Conservation (phyloP, 2,888 invertebrate species). For the Camponotus fellah region DNA sequence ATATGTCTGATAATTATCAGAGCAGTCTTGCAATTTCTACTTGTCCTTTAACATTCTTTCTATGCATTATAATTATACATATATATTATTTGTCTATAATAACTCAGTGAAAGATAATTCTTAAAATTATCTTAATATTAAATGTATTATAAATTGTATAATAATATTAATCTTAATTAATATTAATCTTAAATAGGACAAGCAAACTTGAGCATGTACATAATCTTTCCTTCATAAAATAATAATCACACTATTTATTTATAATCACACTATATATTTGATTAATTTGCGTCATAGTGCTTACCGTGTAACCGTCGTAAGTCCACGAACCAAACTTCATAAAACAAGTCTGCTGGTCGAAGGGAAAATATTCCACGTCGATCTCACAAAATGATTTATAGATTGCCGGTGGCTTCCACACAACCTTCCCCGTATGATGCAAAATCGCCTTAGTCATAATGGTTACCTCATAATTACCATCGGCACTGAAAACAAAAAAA, state of each 20-base stretch:
- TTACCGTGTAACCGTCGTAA: constrained; percentile 97
- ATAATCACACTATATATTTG: neutral
- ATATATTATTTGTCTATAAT: neutral
- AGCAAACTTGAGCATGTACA: neutral
- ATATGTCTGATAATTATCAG: neutral
- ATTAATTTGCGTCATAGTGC: constrained; percentile 70
- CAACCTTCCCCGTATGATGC: constrained; percentile 96
- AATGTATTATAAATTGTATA: no score
- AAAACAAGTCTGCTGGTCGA: constrained; percentile 97
- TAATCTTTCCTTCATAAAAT: neutral
- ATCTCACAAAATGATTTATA: constrained; percentile 99
- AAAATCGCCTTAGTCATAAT: constrained; percentile 99
- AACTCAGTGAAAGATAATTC: neutral
- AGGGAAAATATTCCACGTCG: constrained; percentile 97
- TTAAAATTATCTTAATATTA: neutral
- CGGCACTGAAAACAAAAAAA: constrained; percentile 91
- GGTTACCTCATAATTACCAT: constrained; percentile 99
- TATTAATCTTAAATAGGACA: no score
- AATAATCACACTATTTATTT: neutral
- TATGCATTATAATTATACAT: neutral
- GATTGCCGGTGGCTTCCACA: constrained; percentile 99
- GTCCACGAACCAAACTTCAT: constrained; percentile 99
- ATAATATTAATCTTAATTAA: no score
- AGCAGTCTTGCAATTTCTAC: neutral
- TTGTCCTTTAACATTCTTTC: neutral